Conservation (phyloP, 2,113 vertebrate genomes). For the Alligator sinensis region DNA sequence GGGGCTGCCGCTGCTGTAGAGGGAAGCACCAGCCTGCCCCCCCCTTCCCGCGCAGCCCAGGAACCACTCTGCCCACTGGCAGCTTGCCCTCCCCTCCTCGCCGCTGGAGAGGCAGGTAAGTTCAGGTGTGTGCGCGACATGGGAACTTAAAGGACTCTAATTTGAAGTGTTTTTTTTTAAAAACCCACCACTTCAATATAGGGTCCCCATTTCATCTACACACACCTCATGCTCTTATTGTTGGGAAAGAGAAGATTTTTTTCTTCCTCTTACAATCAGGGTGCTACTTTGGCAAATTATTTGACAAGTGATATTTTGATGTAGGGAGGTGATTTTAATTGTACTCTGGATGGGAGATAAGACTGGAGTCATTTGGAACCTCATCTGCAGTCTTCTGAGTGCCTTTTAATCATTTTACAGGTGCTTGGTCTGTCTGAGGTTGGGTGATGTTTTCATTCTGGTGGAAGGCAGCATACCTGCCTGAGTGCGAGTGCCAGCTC, state of each 20-base stretch:
- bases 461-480: not conserved
- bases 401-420: no score
- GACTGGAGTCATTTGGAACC: slow-evolving; percentile 25
- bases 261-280: not conserved
- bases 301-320: slow-evolving; percentile 64
- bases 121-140: no score
- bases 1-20: no score
- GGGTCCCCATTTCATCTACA: slow-evolving; percentile 14
- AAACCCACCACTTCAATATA: no score
- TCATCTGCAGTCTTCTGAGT: not conserved
- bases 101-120: no score
- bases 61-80: no score
- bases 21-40: no score
- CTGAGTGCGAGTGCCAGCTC: not conserved
- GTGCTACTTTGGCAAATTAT: slow-evolving; percentile 52
- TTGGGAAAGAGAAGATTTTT: no score
- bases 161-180: no score
- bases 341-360: slow-evolving; percentile 30
- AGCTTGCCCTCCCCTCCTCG: no score
- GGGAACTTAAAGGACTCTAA: no score
- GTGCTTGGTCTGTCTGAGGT: slow-evolving; percentile 31
- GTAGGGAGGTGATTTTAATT: slow-evolving; percentile 13
- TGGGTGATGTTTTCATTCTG: slow-evolving; percentile 43
- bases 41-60: no score
- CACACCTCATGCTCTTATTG: not conserved